Evolutionary conservation across 1,140 invertebrate genomes (phyloP).

Genomic region (Eumeta japonica): DNA sequence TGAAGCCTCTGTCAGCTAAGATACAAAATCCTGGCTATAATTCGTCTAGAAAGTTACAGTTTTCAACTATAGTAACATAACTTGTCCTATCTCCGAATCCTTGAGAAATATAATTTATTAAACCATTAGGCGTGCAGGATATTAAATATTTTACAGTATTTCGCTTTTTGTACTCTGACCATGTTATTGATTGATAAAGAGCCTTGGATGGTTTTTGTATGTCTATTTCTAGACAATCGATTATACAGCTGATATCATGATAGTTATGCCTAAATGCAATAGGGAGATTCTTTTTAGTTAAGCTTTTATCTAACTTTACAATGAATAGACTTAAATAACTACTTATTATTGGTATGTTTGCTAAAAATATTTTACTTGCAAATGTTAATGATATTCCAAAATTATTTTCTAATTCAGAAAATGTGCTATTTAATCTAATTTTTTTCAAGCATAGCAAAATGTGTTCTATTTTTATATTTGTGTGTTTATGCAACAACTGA

Average conservation of each 20-base stretch:
- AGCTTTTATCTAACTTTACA: constrained; percentile 9
- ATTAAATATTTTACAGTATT: constrained; percentile 7
- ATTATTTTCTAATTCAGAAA: not conserved
- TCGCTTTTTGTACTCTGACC: constrained; percentile 51
- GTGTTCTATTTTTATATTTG: too few species aligned
- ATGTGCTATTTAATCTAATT: not conserved
- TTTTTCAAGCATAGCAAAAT: not conserved
- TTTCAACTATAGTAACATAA: constrained; percentile 30
- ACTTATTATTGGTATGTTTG: constrained; percentile 13
- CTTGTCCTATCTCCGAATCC: constrained; percentile 35
- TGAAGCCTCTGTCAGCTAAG: constrained; percentile 36
- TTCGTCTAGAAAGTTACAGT: constrained; percentile 29
- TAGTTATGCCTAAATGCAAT: constrained; percentile 17
- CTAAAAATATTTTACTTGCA: constrained; percentile 13
- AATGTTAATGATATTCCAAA: not conserved
- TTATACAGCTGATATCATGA: constrained; percentile 22
- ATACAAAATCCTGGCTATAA: constrained; percentile 15
- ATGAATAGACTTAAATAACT: constrained; percentile 12
- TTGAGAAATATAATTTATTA: constrained; percentile 40
- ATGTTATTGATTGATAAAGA: constrained; percentile 38
- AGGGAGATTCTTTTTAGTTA: constrained; percentile 16
- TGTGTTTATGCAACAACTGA: too few species aligned
- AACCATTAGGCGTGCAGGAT: constrained; percentile 46
- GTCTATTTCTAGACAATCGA: constrained; percentile 28
- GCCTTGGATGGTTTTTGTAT: constrained; percentile 9